Evolutionary conservation across 2,113 vertebrate species (phyloP), one percentile per base, ranked within the genome.

Genomic region (Osmerus mordax): DNA sequence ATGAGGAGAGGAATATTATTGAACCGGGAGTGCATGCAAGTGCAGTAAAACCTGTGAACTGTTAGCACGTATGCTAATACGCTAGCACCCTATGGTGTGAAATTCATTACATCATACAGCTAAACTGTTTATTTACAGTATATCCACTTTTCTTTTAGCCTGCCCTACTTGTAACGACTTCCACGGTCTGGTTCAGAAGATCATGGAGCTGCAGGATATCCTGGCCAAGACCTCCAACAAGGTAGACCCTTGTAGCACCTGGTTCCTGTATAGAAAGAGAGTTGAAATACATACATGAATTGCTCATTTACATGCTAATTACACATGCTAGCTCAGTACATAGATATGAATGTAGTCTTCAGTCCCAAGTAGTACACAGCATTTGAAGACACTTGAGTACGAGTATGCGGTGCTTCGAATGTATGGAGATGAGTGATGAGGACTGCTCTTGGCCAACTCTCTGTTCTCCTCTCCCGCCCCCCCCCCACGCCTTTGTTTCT

Each of bases 81-180:
- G 7, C 32, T 36, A 47, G 41, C 41, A 47, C 41, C 5, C 32
- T 36, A 7, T 36, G 32, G 32, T 36, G 7, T 36, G 32, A 36
- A 36, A 36, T 6, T 4, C 4, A 56, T 56, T 56, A n/a, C 8
- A 25, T 32, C 67, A 3, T 60, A 12, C 4, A 32, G 8, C 36
- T 12, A 16, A 53, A 18, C 14, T 63, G 15, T 47, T 56, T 19
- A 19, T 56, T 56, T 18, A 18, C 55, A 47, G 19, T 73, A 52
- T 2, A n/a, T 3, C 67, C 15, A 90, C 76, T 78, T 91, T 87
- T 71, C 18, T 81, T 62, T 41, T 78, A 99, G 97, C 97, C 3
- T 99, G 97, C 84, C 97, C 97, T 59, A 99, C 97, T 61, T 99
- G 97, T 87, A 98, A 97, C 80, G 97, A 99, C 81, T 99, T 99